Base-by-base conservation (phyloP, 1,140 invertebrate genomes). In the Piezodorus guildinii region DNA sequence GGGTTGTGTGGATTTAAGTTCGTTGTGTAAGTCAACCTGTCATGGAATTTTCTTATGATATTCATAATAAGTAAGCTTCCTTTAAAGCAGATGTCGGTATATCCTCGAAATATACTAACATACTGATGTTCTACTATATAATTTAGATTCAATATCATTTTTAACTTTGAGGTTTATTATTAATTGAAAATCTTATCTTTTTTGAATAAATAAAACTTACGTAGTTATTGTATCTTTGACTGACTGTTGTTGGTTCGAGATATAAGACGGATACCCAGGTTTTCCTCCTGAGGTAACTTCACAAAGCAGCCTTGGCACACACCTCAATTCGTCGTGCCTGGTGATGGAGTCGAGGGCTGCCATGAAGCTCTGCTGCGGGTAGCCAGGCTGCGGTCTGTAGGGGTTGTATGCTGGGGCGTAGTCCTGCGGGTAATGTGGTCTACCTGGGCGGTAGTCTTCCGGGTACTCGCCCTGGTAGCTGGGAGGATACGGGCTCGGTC, bases 221-320 rank as follows among this genome's bases (percentile, higher is more conserved):
- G 81, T 79, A 58, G 84, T 72, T 68, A 89, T 73, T 44, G 83
- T 79, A 66, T 84, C 82, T 68, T 81, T 77, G 66, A 80, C 81
- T 60, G 82, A 73, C 67, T 74, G 73, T 25, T 66, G 64, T 8
- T 59, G 60, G 14, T 44, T 49, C 16, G 66, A 66, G 60, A 62
- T 56, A 15, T 3, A 56, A 4, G 17, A 23, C 21, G 62, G 74
- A n/a, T 69, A 69, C 15, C 79, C 79, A 17, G 81, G 78, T 69
- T 79, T 75, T 49, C 80, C 78, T 6, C 82, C 83, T 14, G 81
- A 83, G 45, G 86, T 83, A 34, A 86, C 79, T 74, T 89, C 86
- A 70, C 88, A 90, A 51, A 90, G 76, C 66, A 90, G 77, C 72
- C 85, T 79, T 4, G 86, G 83, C 54, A 90, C 84, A 71, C 88